Evolutionary conservation across 2,888 invertebrate genomes (phyloP), one percentile per base, ranked within the genome.

Genomic region (Hymenopus coronatus): DNA sequence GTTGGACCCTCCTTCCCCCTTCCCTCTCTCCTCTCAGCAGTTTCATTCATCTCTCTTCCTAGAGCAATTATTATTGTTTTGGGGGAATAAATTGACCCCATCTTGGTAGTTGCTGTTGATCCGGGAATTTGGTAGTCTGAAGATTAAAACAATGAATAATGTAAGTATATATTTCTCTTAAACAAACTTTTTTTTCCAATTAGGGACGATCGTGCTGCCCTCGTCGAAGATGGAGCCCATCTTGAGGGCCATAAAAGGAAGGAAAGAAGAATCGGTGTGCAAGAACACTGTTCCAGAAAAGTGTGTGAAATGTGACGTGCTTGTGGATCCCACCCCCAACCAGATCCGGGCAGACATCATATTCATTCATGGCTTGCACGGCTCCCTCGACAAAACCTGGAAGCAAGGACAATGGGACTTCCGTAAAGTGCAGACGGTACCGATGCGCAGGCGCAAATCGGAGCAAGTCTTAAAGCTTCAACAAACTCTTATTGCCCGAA

Each of bases 331-430:
- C 1, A 91, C 91, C 4, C 90, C 90, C 3, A 91, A 90, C 15
- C 90, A 89, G 90, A 87, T 87, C 82, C 90, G 91, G 8, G 95
- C 95, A 3, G 98, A 98, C 92, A 95, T 98, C 30, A 95, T 98
- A 28, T 97, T 98, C 92, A 95, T 98, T 0, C 98, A 98, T 92
- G 98, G 97, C 6, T 93, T 97, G 0, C 96, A 96, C 91, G 97
- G 96, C 30, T 97, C 97, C 0, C 94, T 97, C 54, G 95, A 96
- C 28, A 96, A 96, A 91, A 98, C 98, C 0, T 98, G 98, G 98
- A 94, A 97, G 85, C 97, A 97, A 92, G 96, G 96, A 0, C 94
- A 95, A 46, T 96, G 96, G 96, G 94, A 92, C 30, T 88, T 86
- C 27, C 28, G 12, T 15, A 88, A 88, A 40, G 85, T 82, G 84